These are phyloP conservation scores for Dromaius novaehollandiae DNA, from an alignment of 2,113 vertebrate species.

Conservation along the genomic window DNA sequence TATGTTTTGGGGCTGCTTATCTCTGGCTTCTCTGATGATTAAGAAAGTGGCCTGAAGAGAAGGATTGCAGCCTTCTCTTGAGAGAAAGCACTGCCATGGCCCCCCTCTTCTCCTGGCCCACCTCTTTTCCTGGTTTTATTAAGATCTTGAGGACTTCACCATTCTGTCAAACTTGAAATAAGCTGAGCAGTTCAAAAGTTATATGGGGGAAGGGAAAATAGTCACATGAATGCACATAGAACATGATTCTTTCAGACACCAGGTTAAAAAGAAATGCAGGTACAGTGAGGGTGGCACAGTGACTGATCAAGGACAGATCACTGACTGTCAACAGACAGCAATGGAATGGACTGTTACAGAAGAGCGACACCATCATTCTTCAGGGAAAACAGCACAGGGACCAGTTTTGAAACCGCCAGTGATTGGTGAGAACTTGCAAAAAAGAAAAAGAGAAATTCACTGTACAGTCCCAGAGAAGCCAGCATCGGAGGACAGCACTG, in stretches of 20 bases:
- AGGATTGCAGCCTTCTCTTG: too few species aligned
- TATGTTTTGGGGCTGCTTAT: neutral
- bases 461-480: neutral
- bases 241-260: too few species aligned
- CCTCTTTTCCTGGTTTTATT: neutral
- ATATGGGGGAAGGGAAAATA: neutral
- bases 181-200: neutral
- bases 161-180: neutral
- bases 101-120: neutral
- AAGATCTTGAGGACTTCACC: neutral
- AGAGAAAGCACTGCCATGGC: neutral
- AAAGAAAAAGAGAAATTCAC: neutral
- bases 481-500: neutral
- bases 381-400: neutral
- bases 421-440: neutral
- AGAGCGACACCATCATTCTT: neutral
- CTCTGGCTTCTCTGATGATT: neutral
- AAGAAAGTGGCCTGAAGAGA: too few species aligned
- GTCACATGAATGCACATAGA: neutral
- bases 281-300: neutral
- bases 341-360: neutral
- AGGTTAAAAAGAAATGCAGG: neutral
- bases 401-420: neutral
- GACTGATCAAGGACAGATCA: neutral
- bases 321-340: neutral